A percentile compares a stretch with the other conserved stretches of the same genome.
These are phyloP conservation scores for Periparus ater DNA, from an alignment of 2,797 vertebrate genomes.

Conservation along the genomic window DNA sequence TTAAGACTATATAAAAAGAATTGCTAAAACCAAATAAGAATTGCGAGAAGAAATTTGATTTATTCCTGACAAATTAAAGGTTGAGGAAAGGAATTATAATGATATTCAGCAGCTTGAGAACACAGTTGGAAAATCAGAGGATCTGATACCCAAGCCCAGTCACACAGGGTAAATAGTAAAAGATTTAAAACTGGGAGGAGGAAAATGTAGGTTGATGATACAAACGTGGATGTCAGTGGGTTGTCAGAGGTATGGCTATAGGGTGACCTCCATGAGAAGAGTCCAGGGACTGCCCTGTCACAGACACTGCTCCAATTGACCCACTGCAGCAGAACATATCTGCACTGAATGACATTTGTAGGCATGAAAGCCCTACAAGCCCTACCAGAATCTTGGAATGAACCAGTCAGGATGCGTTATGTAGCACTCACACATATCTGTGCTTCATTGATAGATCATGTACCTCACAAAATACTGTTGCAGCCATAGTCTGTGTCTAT, in stretches of 20 bases:
- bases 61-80: neutral
- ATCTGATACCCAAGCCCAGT: neutral
- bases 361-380: neutral
- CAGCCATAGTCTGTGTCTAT: neutral
- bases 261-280: neutral
- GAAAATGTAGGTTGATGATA: neutral
- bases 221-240: rapidly evolving
- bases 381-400: neutral
- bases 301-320: neutral
- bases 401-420: neutral
- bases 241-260: neutral
- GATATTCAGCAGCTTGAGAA: neutral
- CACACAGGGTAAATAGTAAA: neutral
- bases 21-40: neutral
- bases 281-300: rapidly evolving
- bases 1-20: neutral
- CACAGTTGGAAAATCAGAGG: neutral
- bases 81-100: neutral
- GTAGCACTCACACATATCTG: neutral
- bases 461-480: neutral
- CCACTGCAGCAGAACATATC: neutral
- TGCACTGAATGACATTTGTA: neutral
- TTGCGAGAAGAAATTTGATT: neutral
- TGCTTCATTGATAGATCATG: neutral
- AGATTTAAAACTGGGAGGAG: neutral